Evolutionary conservation across 1,140 invertebrate genomes (phyloP).

Genomic region (Drosophila kohkoa): DNA sequence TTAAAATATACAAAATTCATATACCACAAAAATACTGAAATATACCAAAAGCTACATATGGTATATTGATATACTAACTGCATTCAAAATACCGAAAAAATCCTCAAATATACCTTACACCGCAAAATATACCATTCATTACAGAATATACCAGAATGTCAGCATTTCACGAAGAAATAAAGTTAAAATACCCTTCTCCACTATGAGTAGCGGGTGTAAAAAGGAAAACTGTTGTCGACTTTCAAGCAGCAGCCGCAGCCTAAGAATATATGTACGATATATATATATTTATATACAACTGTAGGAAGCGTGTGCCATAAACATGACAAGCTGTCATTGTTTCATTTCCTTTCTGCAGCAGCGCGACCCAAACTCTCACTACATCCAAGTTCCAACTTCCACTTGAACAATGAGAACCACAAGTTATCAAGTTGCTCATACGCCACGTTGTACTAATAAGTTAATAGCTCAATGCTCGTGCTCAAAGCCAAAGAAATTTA

Average conservation of each 20-base stretch:
- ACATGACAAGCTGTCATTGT: conserved; percentile 77
- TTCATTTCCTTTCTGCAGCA: conserved; percentile 40
- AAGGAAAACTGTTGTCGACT: conserved; percentile 53
- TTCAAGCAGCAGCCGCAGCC: conserved; percentile 31
- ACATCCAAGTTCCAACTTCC: conserved; percentile 1
- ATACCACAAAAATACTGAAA: no score
- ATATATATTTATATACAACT: no score
- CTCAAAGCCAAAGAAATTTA: conserved; percentile 20
- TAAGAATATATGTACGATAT: conserved; percentile 8
- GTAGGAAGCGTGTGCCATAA: conserved; percentile 45
- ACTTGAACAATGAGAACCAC: conserved; percentile 3
- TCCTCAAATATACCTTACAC: no score
- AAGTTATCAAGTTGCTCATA: conserved; percentile 66
- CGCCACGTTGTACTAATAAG: conserved; percentile 76
- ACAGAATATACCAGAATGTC: no score
- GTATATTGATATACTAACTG: no score
- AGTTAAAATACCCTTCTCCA: no score
- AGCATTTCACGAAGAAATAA: no score
- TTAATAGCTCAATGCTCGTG: conserved; percentile 58
- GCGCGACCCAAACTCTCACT: neutral
- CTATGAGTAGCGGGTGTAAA: neutral
- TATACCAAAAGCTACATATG: no score
- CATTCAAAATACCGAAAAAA: no score
- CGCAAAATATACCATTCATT: no score
- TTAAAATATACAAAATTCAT: no score